phyloP scores from a whole-genome alignment of 2,797 vertebrate genomes.

The Clamator glandarius region DNA sequence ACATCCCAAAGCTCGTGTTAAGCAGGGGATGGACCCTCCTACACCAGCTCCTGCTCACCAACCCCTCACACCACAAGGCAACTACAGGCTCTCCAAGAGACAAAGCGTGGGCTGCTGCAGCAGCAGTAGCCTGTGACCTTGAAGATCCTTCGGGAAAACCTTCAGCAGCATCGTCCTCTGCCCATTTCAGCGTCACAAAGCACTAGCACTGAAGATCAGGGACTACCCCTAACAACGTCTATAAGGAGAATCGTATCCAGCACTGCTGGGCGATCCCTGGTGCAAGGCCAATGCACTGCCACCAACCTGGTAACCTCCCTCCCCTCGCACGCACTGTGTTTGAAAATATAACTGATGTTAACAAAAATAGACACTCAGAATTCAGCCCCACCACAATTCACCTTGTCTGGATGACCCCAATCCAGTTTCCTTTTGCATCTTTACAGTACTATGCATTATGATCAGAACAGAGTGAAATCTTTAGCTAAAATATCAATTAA shows the following conservation, averaged over 20 bases:
- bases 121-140: neutral
- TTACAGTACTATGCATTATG: neutral
- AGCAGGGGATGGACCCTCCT: neutral
- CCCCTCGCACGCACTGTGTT: neutral
- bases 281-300: neutral
- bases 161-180: neutral
- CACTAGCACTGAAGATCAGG: neutral
- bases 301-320: neutral
- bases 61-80: neutral
- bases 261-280: neutral
- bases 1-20: accelerated
- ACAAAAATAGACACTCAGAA: neutral
- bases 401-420: neutral
- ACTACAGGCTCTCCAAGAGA: neutral
- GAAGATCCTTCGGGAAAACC: neutral
- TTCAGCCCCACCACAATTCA: neutral
- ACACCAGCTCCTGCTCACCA: neutral
- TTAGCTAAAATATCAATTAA: neutral
- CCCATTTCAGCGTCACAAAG: neutral
- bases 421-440: neutral
- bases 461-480: neutral
- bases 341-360: neutral
- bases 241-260: neutral
- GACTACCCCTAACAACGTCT: neutral
- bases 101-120: neutral